Base-by-base conservation (phyloP, 2,797 vertebrate genomes). In the Oreochromis grahami region DNA sequence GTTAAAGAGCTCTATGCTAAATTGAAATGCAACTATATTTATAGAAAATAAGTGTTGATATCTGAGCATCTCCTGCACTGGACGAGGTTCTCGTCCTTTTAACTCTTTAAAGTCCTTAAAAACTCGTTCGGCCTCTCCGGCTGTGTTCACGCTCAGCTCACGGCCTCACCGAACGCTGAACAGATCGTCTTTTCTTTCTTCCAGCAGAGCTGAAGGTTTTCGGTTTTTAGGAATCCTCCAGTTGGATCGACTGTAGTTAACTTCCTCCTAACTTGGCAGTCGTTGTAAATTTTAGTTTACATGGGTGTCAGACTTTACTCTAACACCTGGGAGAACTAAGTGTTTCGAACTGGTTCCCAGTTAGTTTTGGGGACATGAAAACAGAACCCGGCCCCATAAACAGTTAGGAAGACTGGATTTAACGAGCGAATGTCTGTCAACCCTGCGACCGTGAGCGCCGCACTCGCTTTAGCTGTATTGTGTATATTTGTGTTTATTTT, bases 11-110 rank as follows among this genome's bases (percentile, higher is more conserved):
- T 29, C 26, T 3, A 8, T 17, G 55, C 2, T 2, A 8, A 60
- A 60, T 7, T 60, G 0, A 34, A 60, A 34, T 11, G 29, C 58
- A 63, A 0, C 34, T 60, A 0, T 7, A 13, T 63, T 0, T 0
- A 36, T 65, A 5, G 60, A 0, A 65, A 38, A 21, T 1, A 21
- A 65, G 60, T 14, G 60, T 14, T 65, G 11, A 41, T 41, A 2
- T 65, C 34, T 14, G 34, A 38, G 60, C 3, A 12, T 65, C 36
- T 65, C 60, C 12, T 1, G 4, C 15, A 11, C 15, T 15, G 2
- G 24, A 56, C 24, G 53, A 56, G 26, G 26, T 21, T 52, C 51
- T 21, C 10, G n/a, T 56, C 3, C 53, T n/a, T 12, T 65, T 21
- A 13, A 21, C 34, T 58, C 29, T 58, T 58, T 58, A 5, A 1